Evolutionary conservation across 2,797 vertebrate species (phyloP), one percentile per base, ranked within the genome.

Genomic region (Aeoliscus strigatus): DNA sequence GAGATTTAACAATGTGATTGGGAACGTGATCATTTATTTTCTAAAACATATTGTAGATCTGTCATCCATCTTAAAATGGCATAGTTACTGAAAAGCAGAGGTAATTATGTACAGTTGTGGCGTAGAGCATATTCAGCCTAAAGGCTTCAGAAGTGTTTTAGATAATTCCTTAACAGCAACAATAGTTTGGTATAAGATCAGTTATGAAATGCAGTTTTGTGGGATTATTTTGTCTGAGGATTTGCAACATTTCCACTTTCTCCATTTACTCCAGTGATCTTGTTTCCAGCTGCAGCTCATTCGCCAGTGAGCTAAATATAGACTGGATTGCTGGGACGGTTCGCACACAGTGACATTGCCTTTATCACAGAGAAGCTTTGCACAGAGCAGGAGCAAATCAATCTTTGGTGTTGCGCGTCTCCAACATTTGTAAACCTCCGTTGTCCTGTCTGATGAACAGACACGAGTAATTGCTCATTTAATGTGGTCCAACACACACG

Each of bases 271-370:
- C 32, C 13, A 12, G n/a, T 12, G 59, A 30, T 67, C 14, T 27
- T 18, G 40, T 60, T 69, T 73, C 48, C 51, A 51, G 35, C 60
- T 37, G 16, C 40, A 59, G 36, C 45, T 52, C 37, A 57, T 31
- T 27, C 40, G 18, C 34, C 8, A 1, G 14, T 11, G 39, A 41
- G 52, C 65, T 73, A 73, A 69, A 80, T 65, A 75, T 81, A 77
- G 70, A 71, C 52, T 3, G 24, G 51, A 58, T 60, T 38, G 57
- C 39, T 51, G 10, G 5, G 63, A 72, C 80, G 35, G 41, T 70
- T 80, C 45, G 77, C 75, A 69, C 68, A 44, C 49, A 36, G 1
- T 6, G 14, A 51, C 27, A 18, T 9, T 18, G 14, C 25, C 30
- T 56, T 58, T 50, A 27, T 51, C 39, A 27, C 39, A 13, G 18